Base-by-base conservation (phyloP, 2,797 vertebrate species). In the Dendrocincla fuliginosa region DNA sequence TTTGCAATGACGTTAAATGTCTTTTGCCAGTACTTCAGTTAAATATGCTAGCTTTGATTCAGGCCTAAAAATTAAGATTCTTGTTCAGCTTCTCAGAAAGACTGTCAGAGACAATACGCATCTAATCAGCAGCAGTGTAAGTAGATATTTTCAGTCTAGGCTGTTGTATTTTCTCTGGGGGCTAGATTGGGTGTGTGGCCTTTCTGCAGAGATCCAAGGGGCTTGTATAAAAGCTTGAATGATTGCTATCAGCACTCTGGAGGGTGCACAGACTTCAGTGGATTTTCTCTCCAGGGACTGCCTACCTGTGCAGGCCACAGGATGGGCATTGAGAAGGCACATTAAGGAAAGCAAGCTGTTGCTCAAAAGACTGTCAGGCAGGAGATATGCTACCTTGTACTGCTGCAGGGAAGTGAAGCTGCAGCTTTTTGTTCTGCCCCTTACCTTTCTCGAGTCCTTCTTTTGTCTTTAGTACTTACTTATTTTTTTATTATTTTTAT, bases 51-150 rank as follows among this genome's bases (percentile, higher is more conserved):
- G 37, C 61, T 70, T 41, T 75, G 71, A 27, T 65, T 87, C 52
- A 42, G 49, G 30, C 57, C 84, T 59, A 22, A 44, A 75, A 84
- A 70, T 84, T 70, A n/a, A 52, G 60, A 16, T 8, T 64, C 30
- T 28, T 22, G 46, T 61, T 84, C 55, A 73, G 39, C 33, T 78
- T 84, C 61, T 59, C 18, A n/a, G 64, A 65, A 83, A 19, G 52
- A 1, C 56, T 65, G 13, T 44, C 0, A 0, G 50, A 46, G 78
- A 41, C 13, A 12, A 16, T 17, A 4, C 35, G 3, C 52, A 35
- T 55, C 44, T 73, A 25, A 69, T 28, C 82, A 35, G 42, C 76
- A 49, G 33, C 49, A 32, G 49, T 16, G 15, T 71, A 64, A 64
- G 33, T 35, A 91, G 79, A 30, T 83, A 14, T 25, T 56, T 64